phyloP scores from a whole-genome alignment of 1,140 invertebrate genomes.

The Bombyx mandarina region DNA sequence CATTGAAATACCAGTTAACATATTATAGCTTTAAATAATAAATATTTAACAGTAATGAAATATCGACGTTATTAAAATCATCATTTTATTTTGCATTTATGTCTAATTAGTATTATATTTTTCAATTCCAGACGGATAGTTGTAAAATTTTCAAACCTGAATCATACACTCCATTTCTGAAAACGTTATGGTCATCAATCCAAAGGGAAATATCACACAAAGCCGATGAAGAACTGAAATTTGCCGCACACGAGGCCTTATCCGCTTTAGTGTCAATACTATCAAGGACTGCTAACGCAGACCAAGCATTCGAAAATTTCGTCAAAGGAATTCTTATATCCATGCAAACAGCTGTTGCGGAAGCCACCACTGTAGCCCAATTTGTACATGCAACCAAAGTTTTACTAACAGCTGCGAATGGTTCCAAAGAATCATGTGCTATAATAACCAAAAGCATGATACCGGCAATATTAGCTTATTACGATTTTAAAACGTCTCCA shows the following conservation, averaged over 20 bases:
- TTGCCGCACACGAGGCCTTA: constrained; percentile 47
- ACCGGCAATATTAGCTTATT: constrained; percentile 49
- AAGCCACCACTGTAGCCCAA: constrained; percentile 60
- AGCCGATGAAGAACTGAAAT: constrained; percentile 57
- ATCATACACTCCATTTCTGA: constrained; percentile 50
- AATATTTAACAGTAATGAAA: no score
- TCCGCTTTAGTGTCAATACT: constrained; percentile 45
- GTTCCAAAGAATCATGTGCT: constrained; percentile 67
- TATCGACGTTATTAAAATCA: no score
- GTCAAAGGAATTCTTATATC: constrained; percentile 54
- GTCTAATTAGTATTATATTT: neutral
- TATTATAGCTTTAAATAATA: no score
- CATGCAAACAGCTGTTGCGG: constrained; percentile 63
- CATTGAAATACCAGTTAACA: no score
- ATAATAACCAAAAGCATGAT: constrained; percentile 68
- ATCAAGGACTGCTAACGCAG: constrained; percentile 33
- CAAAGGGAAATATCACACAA: constrained; percentile 57
- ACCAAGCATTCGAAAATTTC: constrained; percentile 52
- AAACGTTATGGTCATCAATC: constrained; percentile 52
- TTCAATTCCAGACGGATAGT: constrained; percentile 48
- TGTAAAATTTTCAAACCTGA: constrained; percentile 48
- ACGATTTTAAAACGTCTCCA: constrained; percentile 42
- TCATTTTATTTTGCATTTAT: no score
- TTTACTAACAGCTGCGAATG: constrained; percentile 69
- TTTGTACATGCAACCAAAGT: constrained; percentile 69